Percentiles rank a stretch among this genome's conserved stretches.
Evolutionary conservation across 2,797 vertebrate genomes (phyloP).

Genomic region (Mormyrops boulengeri): DNA sequence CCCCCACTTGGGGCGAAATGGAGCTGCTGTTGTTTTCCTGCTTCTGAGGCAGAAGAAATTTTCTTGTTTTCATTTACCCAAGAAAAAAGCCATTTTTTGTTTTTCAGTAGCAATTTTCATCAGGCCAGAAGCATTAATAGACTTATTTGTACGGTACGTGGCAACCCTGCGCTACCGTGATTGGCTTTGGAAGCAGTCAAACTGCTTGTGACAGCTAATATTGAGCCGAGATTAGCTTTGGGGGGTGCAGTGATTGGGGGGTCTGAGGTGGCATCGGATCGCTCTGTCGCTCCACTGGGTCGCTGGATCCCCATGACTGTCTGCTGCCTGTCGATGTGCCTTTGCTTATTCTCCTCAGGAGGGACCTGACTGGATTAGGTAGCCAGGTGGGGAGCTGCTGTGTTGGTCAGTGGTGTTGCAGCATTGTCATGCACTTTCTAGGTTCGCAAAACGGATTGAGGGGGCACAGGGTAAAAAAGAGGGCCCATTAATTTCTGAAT

Average conservation of each 20-base stretch:
- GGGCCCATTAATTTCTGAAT: not conserved
- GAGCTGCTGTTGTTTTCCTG: not conserved
- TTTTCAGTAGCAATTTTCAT: not conserved
- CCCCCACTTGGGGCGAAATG: not conserved
- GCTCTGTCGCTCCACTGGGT: not conserved
- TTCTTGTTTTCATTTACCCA: not conserved
- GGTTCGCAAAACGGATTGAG: not conserved
- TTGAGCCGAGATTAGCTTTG: not conserved
- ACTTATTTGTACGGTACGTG: not conserved
- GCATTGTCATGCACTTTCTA: not conserved
- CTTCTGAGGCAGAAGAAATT: not conserved
- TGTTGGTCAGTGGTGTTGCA: not conserved
- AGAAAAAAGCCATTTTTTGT: not conserved
- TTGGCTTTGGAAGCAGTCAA: constrained; percentile 11
- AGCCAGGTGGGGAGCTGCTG: not conserved
- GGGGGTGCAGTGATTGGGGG: not conserved
- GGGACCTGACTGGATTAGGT: not conserved
- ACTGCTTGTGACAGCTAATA: constrained; percentile 15
- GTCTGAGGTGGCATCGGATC: not conserved
- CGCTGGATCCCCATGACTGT: not conserved
- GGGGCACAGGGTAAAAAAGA: not conserved
- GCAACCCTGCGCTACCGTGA: not conserved
- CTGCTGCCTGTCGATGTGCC: not conserved
- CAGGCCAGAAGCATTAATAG: not conserved
- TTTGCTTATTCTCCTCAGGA: not conserved